A percentile compares a stretch with the other conserved stretches of the same genome.
Conservation (phyloP, 2,797 vertebrate species). For the Bradypodion ventrale region DNA sequence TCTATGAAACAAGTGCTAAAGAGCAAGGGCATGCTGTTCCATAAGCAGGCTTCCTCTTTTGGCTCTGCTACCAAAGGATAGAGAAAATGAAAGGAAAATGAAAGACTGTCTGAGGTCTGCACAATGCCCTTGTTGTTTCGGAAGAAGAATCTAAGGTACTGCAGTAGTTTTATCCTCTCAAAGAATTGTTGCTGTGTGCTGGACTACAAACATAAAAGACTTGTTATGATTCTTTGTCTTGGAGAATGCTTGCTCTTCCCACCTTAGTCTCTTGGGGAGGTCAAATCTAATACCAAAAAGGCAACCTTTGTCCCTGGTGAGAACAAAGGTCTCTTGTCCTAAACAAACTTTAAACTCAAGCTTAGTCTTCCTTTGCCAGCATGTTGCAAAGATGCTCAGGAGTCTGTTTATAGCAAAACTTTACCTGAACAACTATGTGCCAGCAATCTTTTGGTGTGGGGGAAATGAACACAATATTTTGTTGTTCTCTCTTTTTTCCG, state of each 20-base stretch:
- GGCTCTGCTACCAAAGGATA: background rate
- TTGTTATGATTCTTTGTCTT: background rate
- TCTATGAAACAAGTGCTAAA: background rate
- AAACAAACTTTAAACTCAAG: background rate
- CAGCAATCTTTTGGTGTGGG: background rate
- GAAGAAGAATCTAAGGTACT: background rate
- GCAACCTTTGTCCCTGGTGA: background rate
- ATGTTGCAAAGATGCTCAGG: background rate
- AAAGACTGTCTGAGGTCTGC: accelerated
- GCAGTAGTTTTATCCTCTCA: background rate
- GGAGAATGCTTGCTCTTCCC: background rate
- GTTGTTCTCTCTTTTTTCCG: too few relatives aligned
- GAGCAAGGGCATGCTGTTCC: background rate
- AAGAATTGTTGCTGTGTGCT: background rate
- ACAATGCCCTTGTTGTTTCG: background rate
- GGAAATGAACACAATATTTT: too few relatives aligned
- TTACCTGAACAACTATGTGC: background rate
- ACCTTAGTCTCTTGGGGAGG: background rate
- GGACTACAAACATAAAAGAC: background rate
- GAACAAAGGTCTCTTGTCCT: conserved; percentile 4
- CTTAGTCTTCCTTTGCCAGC: background rate
- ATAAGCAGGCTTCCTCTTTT: background rate
- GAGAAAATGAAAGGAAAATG: background rate
- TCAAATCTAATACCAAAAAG: conserved; percentile 4
- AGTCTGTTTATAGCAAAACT: background rate